phyloP scores from a whole-genome alignment of 1,140 invertebrate genomes.

The Archegozetes longisetosus region DNA sequence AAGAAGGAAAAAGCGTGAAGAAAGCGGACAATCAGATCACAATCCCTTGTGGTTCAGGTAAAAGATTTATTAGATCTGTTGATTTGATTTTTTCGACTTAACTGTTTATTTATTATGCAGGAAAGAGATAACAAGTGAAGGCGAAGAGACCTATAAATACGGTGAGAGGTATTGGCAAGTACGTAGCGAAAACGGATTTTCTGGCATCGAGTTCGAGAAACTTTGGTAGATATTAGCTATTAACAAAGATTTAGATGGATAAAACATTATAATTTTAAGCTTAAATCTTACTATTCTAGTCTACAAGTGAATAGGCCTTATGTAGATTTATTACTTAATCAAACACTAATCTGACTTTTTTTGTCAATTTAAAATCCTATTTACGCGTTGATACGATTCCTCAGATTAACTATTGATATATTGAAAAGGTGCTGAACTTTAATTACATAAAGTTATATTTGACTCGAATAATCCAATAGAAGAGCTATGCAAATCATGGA shows the following conservation, averaged over 20 bases:
- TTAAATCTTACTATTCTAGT: slow-evolving; percentile 4
- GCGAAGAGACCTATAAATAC: slow-evolving; percentile 43
- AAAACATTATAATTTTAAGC: too few species aligned
- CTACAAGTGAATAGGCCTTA: not conserved
- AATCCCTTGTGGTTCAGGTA: slow-evolving; percentile 47
- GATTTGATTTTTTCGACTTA: not conserved
- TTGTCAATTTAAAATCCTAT: not conserved
- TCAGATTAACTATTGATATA: too few species aligned
- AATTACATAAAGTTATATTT: too few species aligned
- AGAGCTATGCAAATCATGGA: too few species aligned
- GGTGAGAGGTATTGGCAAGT: slow-evolving; percentile 38
- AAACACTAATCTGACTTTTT: not conserved
- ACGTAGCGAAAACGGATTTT: slow-evolving; percentile 38
- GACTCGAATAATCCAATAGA: too few species aligned
- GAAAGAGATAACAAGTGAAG: slow-evolving; percentile 21
- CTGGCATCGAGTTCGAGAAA: slow-evolving; percentile 30
- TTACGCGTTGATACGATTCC: not conserved
- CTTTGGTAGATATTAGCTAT: slow-evolving; percentile 7
- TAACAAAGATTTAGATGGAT: too few species aligned
- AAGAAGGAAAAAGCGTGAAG: slow-evolving; percentile 41
- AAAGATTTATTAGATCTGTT: not conserved
- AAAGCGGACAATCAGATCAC: slow-evolving; percentile 32
- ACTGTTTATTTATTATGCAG: slow-evolving; percentile 6
- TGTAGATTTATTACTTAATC: not conserved
- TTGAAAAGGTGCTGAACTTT: not conserved